Conservation (phyloP, 2,888 invertebrate species). For the Cheilosia soror region DNA sequence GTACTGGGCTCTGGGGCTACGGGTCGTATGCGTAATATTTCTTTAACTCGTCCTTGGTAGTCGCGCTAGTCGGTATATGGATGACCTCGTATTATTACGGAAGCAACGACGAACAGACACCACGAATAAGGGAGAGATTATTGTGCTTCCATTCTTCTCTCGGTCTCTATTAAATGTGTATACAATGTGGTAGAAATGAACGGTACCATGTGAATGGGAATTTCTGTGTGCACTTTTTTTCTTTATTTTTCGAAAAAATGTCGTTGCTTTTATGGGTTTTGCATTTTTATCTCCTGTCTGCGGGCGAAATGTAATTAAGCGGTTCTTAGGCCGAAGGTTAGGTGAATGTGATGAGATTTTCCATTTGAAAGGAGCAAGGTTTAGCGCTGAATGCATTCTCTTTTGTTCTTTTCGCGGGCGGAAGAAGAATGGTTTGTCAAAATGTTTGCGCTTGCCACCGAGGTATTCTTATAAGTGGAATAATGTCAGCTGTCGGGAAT, state of each 20-base stretch:
- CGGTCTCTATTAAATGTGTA: constrained; percentile 65
- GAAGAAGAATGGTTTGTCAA: constrained; percentile 21
- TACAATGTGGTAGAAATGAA: constrained; percentile 67
- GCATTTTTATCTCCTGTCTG: constrained; percentile 47
- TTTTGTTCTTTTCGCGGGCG: constrained; percentile 28
- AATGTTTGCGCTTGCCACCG: constrained; percentile 53
- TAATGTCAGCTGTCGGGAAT: neutral
- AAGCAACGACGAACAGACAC: constrained; percentile 31
- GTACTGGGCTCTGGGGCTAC: constrained; percentile 12
- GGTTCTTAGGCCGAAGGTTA: constrained; percentile 42
- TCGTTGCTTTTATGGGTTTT: constrained; percentile 24
- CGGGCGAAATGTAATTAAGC: constrained; percentile 63
- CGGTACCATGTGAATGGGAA: constrained; percentile 27
- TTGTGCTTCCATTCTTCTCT: constrained; percentile 29
- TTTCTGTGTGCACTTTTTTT: constrained; percentile 44
- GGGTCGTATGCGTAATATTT: constrained; percentile 69
- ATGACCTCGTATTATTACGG: constrained; percentile 12
- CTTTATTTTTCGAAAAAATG: constrained; percentile 7
- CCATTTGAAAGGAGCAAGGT: constrained; percentile 7
- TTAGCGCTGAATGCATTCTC: neutral
- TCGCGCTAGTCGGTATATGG: constrained; percentile 1
- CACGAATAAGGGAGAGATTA: constrained; percentile 48
- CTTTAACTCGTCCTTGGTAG: constrained; percentile 6
- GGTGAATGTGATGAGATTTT: constrained; percentile 15
- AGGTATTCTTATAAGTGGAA: constrained; percentile 26